These are phyloP conservation scores for Poecilia picta DNA, from an alignment of 2,797 vertebrate genomes.

Conservation along the genomic window DNA sequence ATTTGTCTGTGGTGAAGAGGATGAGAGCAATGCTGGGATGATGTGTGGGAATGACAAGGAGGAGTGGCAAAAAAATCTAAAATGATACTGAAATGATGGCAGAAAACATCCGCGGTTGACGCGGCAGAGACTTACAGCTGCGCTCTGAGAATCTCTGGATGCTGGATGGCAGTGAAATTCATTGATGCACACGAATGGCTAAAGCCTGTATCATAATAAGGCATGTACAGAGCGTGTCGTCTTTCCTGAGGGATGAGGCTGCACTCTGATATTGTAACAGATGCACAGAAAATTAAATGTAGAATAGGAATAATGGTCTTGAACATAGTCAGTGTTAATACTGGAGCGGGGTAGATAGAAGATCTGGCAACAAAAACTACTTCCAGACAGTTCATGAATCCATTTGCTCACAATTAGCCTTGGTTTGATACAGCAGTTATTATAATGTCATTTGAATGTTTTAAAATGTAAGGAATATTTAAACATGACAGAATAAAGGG, in stretches of 20 bases:
- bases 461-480: background rate
- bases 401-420: background rate
- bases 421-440: background rate
- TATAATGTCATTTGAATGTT: background rate
- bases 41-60: slow-evolving; percentile 8
- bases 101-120: slow-evolving; percentile 1
- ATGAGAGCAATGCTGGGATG: slow-evolving; percentile 8
- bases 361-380: background rate
- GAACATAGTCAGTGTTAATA: background rate
- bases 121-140: slow-evolving; percentile 32
- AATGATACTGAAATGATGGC: slow-evolving; percentile 8
- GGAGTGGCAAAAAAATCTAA: background rate
- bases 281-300: background rate
- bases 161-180: slow-evolving; percentile 14
- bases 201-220: background rate
- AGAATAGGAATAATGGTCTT: background rate
- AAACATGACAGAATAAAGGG: background rate
- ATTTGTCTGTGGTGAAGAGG: slow-evolving; percentile 3
- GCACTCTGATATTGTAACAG: background rate
- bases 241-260: background rate
- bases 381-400: background rate
- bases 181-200: slow-evolving; percentile 29
- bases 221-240: background rate
- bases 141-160: slow-evolving; percentile 20
- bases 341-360: background rate